Conservation (phyloP, 2,113 vertebrate genomes). For the rabbit (Oryctolagus cuniculus) region DNA sequence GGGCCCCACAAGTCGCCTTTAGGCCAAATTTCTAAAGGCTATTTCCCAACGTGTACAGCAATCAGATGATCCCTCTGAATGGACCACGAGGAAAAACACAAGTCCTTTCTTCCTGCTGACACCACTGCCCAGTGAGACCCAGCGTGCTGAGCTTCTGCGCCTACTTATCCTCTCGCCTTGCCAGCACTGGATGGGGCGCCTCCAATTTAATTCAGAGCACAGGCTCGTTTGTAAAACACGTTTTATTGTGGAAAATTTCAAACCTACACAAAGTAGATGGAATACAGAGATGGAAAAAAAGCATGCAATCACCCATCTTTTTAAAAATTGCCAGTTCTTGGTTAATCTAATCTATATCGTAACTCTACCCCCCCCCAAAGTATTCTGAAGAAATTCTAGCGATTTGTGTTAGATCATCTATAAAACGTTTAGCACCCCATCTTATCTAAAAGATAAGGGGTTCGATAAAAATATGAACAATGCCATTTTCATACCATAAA, state of each 20-base stretch:
- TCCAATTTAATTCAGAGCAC: neutral
- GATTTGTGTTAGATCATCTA: neutral
- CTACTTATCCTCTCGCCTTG: neutral
- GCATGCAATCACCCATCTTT: neutral
- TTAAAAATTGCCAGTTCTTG: neutral
- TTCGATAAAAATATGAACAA: constrained; percentile 39
- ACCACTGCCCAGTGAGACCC: neutral
- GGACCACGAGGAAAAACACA: neutral
- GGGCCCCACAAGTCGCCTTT: neutral
- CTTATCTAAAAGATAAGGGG: neutral
- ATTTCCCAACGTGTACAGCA: neutral
- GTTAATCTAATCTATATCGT: neutral
- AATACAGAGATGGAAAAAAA: neutral
- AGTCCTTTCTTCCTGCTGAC: neutral
- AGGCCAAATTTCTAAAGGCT: neutral
- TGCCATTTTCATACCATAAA: neutral
- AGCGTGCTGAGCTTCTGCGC: neutral
- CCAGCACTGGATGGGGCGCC: neutral
- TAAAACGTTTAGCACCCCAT: constrained; percentile 20
- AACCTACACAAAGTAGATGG: neutral
- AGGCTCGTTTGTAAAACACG: neutral
- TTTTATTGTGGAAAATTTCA: neutral
- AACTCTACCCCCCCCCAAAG: neutral
- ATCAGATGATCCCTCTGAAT: neutral
- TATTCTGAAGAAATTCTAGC: constrained; percentile 26